phyloP scores from a whole-genome alignment of 2,797 vertebrate genomes.

The Lycodopsis pacificus region DNA sequence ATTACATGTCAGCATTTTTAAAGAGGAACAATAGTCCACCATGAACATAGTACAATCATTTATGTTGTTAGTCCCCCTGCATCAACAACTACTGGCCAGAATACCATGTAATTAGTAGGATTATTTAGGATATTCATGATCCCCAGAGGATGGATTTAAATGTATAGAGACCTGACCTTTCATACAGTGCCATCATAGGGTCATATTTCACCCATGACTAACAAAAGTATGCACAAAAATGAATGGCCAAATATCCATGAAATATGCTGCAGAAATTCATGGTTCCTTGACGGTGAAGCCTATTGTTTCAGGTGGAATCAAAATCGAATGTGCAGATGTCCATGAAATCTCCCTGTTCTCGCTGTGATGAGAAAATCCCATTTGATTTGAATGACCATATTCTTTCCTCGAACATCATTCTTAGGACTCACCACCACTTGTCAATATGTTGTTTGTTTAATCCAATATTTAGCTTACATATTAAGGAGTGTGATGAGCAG shows the following conservation, averaged over 20 bases:
- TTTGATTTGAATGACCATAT: neutral
- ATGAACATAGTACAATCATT: neutral
- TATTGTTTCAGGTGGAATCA: neutral
- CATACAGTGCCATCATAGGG: neutral
- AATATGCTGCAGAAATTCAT: constrained; percentile 4
- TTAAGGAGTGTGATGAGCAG: neutral
- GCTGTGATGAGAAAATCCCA: neutral
- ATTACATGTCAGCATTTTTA: constrained; percentile 11
- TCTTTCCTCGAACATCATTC: neutral
- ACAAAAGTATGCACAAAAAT: neutral
- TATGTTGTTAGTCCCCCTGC: constrained; percentile 1
- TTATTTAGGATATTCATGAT: constrained; percentile 15
- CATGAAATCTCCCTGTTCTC: neutral
- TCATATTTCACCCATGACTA: neutral
- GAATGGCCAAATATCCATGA: neutral
- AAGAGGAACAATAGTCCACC: neutral
- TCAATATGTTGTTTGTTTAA: neutral
- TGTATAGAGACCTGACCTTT: neutral
- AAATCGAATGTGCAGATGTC: neutral
- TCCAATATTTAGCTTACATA: neutral
- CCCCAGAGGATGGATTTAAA: constrained; percentile 7
- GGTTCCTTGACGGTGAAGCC: neutral
- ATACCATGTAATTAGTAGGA: constrained; percentile 20
- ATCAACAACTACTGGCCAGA: constrained; percentile 13
- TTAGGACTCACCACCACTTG: neutral